A percentile compares a stretch with the other conserved stretches of the same genome.
These are phyloP conservation scores for Hipparchia semele DNA, from an alignment of 2,888 invertebrate species.

Conservation along the genomic window DNA sequence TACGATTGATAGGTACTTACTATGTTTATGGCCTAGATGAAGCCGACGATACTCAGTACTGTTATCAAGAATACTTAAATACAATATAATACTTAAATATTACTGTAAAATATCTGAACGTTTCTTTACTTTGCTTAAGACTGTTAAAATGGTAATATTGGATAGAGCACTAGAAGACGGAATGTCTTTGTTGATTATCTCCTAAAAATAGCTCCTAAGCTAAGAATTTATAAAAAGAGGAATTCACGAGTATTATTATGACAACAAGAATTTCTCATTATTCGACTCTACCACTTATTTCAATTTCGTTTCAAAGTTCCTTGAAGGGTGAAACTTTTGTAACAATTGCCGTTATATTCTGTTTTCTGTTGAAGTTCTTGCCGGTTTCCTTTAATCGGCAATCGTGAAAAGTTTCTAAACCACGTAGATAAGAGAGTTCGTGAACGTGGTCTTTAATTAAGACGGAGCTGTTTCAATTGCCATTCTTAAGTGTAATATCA, in stretches of 20 bases:
- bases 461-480: conserved; percentile 28
- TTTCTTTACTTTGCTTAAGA: no score
- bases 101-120: no score
- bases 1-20: no score
- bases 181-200: no score
- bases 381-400: conserved; percentile 50
- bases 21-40: no score
- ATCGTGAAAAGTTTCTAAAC: conserved; percentile 54
- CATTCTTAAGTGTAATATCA: conserved; percentile 15
- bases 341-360: conserved; percentile 44
- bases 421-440: conserved; percentile 41
- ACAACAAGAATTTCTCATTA: conserved; percentile 12
- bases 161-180: no score
- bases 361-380: conserved; percentile 49
- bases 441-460: conserved; percentile 31
- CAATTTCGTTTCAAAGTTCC: conserved; percentile 38
- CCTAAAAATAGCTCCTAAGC: neutral
- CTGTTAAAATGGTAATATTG: no score
- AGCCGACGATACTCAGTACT: no score
- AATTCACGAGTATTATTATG: conserved; percentile 1
- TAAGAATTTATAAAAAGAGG: neutral
- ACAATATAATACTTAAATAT: no score
- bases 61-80: no score
- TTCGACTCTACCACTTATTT: conserved; percentile 34
- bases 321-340: conserved; percentile 46